Percentiles rank a stretch among this genome's conserved stretches.
phyloP scores from a whole-genome alignment of 2,888 invertebrate genomes.

The Phytoseiulus persimilis region DNA sequence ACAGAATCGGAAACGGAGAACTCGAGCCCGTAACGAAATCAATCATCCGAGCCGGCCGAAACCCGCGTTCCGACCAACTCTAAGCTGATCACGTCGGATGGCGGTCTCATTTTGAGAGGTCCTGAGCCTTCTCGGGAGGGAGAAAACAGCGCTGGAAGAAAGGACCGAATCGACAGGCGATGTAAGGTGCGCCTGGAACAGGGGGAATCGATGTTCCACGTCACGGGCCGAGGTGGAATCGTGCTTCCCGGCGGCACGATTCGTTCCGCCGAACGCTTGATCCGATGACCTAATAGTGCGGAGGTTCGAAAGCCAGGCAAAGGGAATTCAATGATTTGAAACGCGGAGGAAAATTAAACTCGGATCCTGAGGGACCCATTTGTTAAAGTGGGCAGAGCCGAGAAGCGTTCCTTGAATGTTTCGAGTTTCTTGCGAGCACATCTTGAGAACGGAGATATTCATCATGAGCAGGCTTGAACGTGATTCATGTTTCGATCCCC shows the following conservation, averaged over 20 bases:
- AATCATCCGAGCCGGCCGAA: neutral
- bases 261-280: neutral
- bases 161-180: neutral
- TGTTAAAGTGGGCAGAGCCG: neutral
- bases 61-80: neutral
- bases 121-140: neutral
- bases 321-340: neutral
- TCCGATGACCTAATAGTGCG: neutral
- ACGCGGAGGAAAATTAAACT: neutral
- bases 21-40: neutral
- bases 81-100: neutral
- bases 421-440: neutral
- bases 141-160: neutral
- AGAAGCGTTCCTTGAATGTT: neutral
- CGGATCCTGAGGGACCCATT: neutral
- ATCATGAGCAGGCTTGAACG: too few relatives aligned
- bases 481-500: too few relatives aligned
- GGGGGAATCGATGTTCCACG: neutral
- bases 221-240: neutral
- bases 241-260: neutral
- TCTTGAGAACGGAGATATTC: neutral
- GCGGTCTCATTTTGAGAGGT: neutral
- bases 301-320: neutral
- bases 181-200: neutral
- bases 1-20: neutral